Evolutionary conservation across 2,113 vertebrate species (phyloP), one percentile per base, ranked within the genome.

Genomic region (Sclerurus mexicanus): DNA sequence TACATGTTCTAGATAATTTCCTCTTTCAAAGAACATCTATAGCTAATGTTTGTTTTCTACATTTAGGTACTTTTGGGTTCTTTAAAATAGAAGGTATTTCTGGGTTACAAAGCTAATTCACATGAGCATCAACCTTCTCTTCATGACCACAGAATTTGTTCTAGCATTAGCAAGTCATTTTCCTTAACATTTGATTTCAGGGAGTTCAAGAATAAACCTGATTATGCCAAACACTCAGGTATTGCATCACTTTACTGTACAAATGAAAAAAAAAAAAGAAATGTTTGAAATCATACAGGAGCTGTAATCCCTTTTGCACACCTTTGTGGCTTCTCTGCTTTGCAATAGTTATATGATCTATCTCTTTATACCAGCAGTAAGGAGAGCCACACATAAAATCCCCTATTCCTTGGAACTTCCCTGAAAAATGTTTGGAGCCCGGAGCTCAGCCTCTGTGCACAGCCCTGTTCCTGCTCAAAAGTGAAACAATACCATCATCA

Each of bases 201-300:
- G 7, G 21, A 40, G 13, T 66, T 83, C 50, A 62, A 42, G 37
- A 76, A 49, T 47, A 53, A 90, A 86, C 9, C 14, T 62, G 14
- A 42, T 80, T 80, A 46, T 1, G 0, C 4, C 47, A 74, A 69
- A 25, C 5, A 20, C 7, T 40, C 19, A 28, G 7, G 2, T 25
- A 21, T 40, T 2, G 0, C 0, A 0, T 59, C 35, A 37, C 22
- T 84, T 91, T 74, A 71, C 9, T 7, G 5, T 7, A 42, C 9
- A 62, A 89, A 80, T 18, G 6, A n/a, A 47, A 81, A 72, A 79
- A 81, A 72, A 79, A 23, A 24, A 33, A 42, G 2, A 76, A 58
- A 15, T 22, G 4, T 59, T 83, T 88, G 40, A 93, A 80, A 74
- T 74, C 62, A 31, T 20, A 27, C 2, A 25, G 10, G 13, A 75